These are phyloP conservation scores for Asbolus verrucosus DNA, from an alignment of 1,140 invertebrate genomes.

Conservation along the genomic window DNA sequence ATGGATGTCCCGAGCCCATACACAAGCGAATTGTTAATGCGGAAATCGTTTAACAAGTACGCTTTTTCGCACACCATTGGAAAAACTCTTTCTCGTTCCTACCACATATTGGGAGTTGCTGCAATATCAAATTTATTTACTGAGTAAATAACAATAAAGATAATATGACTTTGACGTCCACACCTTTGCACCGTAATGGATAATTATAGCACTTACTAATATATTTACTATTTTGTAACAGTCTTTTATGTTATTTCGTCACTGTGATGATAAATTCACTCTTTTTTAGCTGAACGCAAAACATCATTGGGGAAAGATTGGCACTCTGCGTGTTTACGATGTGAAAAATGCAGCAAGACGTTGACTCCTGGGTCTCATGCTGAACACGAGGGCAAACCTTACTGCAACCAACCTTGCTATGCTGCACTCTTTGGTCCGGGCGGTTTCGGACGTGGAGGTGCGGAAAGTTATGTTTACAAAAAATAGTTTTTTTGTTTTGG, in stretches of 20 bases:
- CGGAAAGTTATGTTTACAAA: slow-evolving; percentile 75
- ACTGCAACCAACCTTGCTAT: slow-evolving; percentile 83
- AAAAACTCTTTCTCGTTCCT: no score
- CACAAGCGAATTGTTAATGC: neutral
- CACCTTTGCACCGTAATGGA: neutral
- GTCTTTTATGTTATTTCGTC: no score
- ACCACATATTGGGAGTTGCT: no score
- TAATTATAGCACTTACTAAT: no score
- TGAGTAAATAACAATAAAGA: neutral
- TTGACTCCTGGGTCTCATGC: slow-evolving; percentile 78
- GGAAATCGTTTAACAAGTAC: no score
- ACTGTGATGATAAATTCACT: no score
- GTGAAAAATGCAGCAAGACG: slow-evolving; percentile 85
- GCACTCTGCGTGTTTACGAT: slow-evolving; percentile 79
- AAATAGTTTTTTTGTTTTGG: slow-evolving; percentile 58
- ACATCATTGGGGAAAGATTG: slow-evolving; percentile 85
- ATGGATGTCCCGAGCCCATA: neutral
- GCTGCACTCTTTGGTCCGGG: slow-evolving; percentile 77
- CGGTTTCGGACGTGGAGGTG: slow-evolving; percentile 67
- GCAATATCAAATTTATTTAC: no score
- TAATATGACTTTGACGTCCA: neutral
- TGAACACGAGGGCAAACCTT: slow-evolving; percentile 83
- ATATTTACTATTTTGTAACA: no score
- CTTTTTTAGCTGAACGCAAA: slow-evolving; percentile 79
- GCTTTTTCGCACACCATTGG: neutral